A percentile compares a stretch with the other conserved stretches of the same genome.
Conservation (phyloP, 1,140 invertebrate species). For the Aphis gossypii region DNA sequence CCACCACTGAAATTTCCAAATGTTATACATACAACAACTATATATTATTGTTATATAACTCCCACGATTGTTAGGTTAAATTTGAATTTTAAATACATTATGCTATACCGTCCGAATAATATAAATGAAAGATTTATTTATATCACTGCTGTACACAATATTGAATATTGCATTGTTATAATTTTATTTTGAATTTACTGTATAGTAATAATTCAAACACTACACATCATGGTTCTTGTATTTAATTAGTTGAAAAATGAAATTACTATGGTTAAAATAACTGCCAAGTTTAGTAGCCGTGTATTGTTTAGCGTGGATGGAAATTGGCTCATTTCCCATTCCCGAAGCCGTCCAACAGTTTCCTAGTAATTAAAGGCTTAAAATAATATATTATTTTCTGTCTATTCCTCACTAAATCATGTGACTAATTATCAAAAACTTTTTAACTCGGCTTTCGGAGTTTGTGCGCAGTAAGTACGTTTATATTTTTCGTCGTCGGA, state of each 20-base stretch:
- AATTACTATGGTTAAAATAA: background rate
- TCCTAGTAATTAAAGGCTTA: conserved; percentile 33
- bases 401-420: background rate
- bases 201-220: background rate
- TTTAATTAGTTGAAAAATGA: background rate
- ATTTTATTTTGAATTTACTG: background rate
- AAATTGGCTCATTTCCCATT: conserved; percentile 47
- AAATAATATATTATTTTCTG: conserved; percentile 34
- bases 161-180: background rate
- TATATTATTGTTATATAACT: background rate
- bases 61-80: background rate
- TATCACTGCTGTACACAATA: background rate
- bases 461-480: background rate
- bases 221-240: background rate
- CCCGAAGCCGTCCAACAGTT: background rate
- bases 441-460: background rate
- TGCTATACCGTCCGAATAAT: background rate
- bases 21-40: background rate
- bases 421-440: conserved; percentile 26
- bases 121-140: background rate
- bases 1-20: background rate
- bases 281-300: conserved; percentile 24
- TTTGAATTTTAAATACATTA: conserved; percentile 2
- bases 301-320: background rate
- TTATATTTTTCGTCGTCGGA: background rate